These are phyloP conservation scores for Porites divaricata DNA, from an alignment of 92 coral and sea anemone species.

Conservation along the genomic window DNA sequence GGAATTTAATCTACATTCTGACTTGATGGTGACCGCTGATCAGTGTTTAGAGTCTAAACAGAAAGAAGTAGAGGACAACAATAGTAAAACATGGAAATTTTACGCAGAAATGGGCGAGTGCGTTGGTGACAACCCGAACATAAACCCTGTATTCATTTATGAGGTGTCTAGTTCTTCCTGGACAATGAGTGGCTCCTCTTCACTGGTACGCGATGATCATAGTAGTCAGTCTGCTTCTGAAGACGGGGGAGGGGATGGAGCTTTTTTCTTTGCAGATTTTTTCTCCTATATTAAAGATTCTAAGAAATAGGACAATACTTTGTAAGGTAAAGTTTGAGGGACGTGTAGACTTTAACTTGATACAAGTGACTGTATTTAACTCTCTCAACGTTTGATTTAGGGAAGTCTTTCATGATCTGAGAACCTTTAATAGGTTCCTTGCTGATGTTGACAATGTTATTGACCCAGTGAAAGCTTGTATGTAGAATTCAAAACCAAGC, in stretches of 20 bases:
- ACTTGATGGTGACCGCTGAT: constrained; percentile 41
- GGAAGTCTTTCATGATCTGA: too few relatives aligned
- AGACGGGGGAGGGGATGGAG: constrained; percentile 1
- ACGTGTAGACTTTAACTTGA: too few relatives aligned
- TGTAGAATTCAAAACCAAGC: too few relatives aligned
- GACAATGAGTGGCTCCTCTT: not conserved
- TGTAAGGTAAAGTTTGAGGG: too few relatives aligned
- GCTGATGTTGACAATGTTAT: too few relatives aligned
- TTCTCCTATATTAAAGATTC: constrained; percentile 13
- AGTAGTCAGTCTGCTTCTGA: constrained; percentile 14
- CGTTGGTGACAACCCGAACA: constrained; percentile 28
- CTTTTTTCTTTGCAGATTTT: constrained; percentile 26
- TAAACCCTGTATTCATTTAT: constrained; percentile 21
- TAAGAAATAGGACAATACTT: not conserved
- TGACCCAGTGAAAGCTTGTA: too few relatives aligned
- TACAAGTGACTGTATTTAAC: too few relatives aligned
- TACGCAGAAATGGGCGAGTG: constrained; percentile 38
- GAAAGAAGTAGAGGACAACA: constrained; percentile 53
- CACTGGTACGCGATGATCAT: not conserved
- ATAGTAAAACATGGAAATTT: constrained; percentile 38
- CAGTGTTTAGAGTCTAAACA: constrained; percentile 39
- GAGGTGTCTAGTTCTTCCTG: constrained; percentile 17
- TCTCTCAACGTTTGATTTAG: too few relatives aligned
- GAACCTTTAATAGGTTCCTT: too few relatives aligned
- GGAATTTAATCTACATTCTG: constrained; percentile 35